phyloP scores from a whole-genome alignment of 2,797 vertebrate species.

The Pseudocheirus occidentalis region DNA sequence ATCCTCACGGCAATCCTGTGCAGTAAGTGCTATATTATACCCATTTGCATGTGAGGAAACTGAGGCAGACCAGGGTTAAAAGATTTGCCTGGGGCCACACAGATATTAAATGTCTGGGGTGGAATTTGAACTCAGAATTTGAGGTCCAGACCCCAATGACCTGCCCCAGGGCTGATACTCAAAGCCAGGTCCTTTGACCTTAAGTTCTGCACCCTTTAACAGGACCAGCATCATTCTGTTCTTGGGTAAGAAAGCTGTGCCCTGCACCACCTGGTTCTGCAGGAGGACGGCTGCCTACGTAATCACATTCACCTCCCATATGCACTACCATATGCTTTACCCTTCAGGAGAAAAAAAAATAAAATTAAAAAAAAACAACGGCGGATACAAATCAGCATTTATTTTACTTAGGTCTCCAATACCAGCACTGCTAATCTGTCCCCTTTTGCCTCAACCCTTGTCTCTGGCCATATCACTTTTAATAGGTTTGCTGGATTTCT shows the following conservation, averaged over 20 bases:
- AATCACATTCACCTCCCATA: conserved; percentile 62
- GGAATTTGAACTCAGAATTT: background rate
- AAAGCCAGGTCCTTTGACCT: background rate
- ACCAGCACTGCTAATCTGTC: conserved; percentile 71
- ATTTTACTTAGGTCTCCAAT: conserved; percentile 78
- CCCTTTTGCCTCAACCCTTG: conserved; percentile 72
- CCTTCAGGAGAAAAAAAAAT: conserved; percentile 60
- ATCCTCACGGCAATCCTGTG: background rate
- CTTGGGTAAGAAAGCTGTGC: conserved; percentile 68
- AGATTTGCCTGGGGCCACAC: background rate
- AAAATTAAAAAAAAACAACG: background rate
- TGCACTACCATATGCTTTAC: conserved; percentile 70
- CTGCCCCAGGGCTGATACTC: background rate
- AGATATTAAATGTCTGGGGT: background rate
- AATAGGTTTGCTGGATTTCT: conserved; percentile 66
- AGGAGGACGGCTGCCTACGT: conserved; percentile 56
- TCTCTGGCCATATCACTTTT: conserved; percentile 72
- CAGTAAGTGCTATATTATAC: background rate
- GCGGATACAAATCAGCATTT: conserved; percentile 76
- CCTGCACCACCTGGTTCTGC: conserved; percentile 59
- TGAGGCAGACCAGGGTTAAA: background rate
- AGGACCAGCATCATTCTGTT: conserved; percentile 47
- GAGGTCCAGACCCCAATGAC: background rate
- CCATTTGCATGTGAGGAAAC: background rate
- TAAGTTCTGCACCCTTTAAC: background rate